Evolutionary conservation across 92 coral and sea anemone genomes (phyloP).

Genomic region (Heteractis magnifica): DNA sequence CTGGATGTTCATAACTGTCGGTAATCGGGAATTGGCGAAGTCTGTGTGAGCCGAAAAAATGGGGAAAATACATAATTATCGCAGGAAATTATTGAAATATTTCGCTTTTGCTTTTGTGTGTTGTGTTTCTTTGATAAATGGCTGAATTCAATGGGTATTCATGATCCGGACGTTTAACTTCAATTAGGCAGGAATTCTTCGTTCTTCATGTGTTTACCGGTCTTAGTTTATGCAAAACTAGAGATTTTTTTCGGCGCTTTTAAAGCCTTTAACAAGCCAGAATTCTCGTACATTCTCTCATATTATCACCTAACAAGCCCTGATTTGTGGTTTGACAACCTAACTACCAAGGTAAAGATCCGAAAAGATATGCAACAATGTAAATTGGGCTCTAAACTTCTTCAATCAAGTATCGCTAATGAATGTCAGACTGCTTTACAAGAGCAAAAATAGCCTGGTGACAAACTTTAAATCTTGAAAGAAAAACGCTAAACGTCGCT

Average conservation of each 20-base stretch:
- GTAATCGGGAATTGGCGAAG: neutral
- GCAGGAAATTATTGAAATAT: neutral
- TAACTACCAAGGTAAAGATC: constrained; percentile 11
- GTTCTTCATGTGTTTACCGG: neutral
- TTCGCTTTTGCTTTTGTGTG: neutral
- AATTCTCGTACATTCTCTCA: neutral
- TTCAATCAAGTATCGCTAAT: neutral
- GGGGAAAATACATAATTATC: neutral
- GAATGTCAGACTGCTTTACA: neutral
- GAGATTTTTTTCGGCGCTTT: neutral
- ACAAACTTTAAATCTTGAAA: neutral
- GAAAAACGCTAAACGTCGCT: neutral
- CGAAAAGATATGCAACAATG: constrained; percentile 7
- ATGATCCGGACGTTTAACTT: neutral
- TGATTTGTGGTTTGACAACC: constrained; percentile 18
- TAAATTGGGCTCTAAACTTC: constrained; percentile 12
- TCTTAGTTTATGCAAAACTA: neutral
- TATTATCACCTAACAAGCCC: constrained; percentile 7
- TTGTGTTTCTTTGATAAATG: neutral
- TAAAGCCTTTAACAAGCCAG: neutral
- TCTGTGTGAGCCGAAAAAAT: neutral
- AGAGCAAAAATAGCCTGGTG: neutral
- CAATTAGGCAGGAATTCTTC: neutral
- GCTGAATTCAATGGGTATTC: neutral
- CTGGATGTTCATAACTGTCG: neutral